A percentile compares a stretch with the other conserved stretches of the same genome.
These are phyloP conservation scores for Delia radicum DNA, from an alignment of 1,140 invertebrate genomes.

Conservation along the genomic window DNA sequence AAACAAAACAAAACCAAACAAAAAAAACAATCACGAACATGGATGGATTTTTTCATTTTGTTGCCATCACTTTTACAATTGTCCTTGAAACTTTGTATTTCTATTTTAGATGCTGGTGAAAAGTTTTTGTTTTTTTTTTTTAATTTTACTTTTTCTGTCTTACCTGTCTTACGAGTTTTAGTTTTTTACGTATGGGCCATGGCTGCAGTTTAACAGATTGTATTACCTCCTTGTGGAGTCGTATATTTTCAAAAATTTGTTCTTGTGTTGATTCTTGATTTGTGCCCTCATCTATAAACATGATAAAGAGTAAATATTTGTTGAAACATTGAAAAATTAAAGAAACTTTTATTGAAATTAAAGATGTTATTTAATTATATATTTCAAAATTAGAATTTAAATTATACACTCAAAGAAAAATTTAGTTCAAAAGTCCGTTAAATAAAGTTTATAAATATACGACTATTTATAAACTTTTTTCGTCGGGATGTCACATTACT, in stretches of 20 bases:
- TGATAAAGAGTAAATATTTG: conserved; percentile 36
- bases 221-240: conserved; percentile 90
- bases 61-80: neutral
- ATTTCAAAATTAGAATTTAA: no score
- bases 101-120: neutral
- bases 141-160: conserved; percentile 20
- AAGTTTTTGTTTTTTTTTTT: neutral
- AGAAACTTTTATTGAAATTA: no score
- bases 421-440: no score
- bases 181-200: conserved; percentile 82
- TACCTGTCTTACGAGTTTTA: conserved; percentile 77
- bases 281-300: conserved; percentile 65
- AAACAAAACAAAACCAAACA: neutral
- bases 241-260: conserved; percentile 87
- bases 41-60: no score
- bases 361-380: no score
- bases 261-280: conserved; percentile 69
- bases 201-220: conserved; percentile 85
- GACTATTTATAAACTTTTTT: no score
- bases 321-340: no score
- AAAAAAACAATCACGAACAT: no score
- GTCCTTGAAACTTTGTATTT: neutral
- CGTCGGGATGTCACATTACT: no score
- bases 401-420: no score
- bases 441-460: no score